phyloP scores from a whole-genome alignment of 2,888 invertebrate species.

The Tetrapedia diversipes region DNA sequence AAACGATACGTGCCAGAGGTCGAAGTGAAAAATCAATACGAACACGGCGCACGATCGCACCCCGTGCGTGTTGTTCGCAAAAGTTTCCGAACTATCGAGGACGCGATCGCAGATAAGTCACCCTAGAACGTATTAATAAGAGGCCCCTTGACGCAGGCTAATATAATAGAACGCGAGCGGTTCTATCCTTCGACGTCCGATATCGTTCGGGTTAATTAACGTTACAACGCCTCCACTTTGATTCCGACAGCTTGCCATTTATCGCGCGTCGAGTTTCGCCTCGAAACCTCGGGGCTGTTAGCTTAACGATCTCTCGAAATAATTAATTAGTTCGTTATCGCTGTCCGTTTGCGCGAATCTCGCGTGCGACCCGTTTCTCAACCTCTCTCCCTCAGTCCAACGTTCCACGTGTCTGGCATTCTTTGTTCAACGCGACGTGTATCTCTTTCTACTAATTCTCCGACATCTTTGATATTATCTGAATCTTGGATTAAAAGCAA shows the following conservation, averaged over 20 bases:
- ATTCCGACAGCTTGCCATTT: conserved; percentile 27
- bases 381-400: not conserved
- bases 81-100: not conserved
- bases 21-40: not conserved
- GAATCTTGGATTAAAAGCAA: too few relatives aligned
- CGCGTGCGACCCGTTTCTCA: not conserved
- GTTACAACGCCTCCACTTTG: conserved; percentile 38
- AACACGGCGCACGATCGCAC: too few relatives aligned
- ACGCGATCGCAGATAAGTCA: not conserved
- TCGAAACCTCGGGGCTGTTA: conserved; percentile 4
- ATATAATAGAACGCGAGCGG: conserved; percentile 2
- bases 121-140: conserved; percentile 1
- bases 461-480: too few relatives aligned
- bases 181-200: conserved; percentile 17
- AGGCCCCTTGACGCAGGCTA: not conserved
- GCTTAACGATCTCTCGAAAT: conserved; percentile 8
- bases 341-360: not conserved
- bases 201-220: conserved; percentile 46
- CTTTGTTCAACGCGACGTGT: too few relatives aligned
- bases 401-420: not conserved
- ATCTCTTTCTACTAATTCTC: too few relatives aligned
- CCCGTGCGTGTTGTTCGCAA: not conserved
- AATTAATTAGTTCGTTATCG: conserved; percentile 44
- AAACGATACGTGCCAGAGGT: not conserved
- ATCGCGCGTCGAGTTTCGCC: conserved; percentile 28